phyloP scores from a whole-genome alignment of 2,888 invertebrate species.

The Lumbricus terrestris region DNA sequence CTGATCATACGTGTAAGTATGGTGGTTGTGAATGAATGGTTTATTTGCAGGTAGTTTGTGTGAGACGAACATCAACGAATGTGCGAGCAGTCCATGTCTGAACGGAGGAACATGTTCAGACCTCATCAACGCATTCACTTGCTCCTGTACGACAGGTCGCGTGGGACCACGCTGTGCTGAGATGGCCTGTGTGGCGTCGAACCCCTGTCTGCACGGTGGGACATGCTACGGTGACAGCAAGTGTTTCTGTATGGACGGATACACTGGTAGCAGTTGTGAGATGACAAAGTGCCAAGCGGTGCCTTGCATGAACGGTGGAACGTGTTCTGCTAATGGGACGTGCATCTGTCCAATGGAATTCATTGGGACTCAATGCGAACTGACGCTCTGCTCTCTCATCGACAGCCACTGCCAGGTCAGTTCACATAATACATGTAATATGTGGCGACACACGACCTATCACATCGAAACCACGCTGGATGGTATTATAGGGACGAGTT shows the following conservation, averaged over 20 bases:
- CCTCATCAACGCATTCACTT: conserved; percentile 19
- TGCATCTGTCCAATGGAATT: not conserved
- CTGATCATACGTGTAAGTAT: too few relatives aligned
- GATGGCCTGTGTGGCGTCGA: conserved; percentile 20
- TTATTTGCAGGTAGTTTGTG: not conserved
- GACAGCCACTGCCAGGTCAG: not conserved
- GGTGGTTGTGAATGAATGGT: not conserved
- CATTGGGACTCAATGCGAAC: not conserved
- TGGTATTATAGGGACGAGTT: not conserved
- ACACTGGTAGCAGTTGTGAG: conserved; percentile 22
- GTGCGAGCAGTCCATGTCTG: not conserved
- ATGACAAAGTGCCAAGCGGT: conserved; percentile 26
- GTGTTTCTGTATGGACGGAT: conserved; percentile 26
- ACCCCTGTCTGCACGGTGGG: conserved; percentile 30
- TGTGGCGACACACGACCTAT: not conserved
- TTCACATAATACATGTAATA: not conserved
- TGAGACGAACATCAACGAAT: not conserved
- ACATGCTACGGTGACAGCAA: conserved; percentile 28
- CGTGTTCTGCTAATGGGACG: not conserved
- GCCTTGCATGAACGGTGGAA: conserved; percentile 28
- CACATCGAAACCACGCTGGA: not conserved
- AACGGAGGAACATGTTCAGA: conserved; percentile 16
- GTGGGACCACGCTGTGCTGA: conserved; percentile 27
- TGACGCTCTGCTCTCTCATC: not conserved
- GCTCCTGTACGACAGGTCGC: conserved; percentile 21